Conservation (phyloP, 1,140 invertebrate species). For the Drosophila aff. region DNA sequence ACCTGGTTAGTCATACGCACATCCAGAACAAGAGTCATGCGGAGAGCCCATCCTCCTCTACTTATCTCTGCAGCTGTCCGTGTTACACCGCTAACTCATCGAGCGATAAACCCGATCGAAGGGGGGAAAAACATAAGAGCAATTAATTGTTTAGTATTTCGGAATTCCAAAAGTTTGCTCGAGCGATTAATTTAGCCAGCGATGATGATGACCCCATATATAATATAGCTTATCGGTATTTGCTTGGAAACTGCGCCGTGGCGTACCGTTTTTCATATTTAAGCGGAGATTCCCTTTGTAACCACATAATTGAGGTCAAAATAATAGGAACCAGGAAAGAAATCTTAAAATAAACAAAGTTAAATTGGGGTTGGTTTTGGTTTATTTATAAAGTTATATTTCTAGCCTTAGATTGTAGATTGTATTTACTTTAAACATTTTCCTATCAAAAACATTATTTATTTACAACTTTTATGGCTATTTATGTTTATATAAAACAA, state of each 20-base stretch:
- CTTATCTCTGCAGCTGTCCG: conserved; percentile 62
- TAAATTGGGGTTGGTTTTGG: not conserved
- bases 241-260: conserved; percentile 4
- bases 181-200: conserved; percentile 17
- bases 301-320: not conserved
- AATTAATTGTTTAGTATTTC: conserved; percentile 23
- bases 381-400: not conserved
- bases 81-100: conserved; percentile 25
- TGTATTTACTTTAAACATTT: not conserved
- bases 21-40: conserved; percentile 35
- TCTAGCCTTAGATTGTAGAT: not conserved
- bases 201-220: conserved; percentile 34
- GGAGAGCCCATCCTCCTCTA: conserved; percentile 8
- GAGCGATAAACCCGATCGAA: conserved; percentile 11
- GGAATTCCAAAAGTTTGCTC: conserved; percentile 23
- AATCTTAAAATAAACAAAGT: too few relatives aligned
- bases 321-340: not conserved
- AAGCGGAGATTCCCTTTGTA: conserved; percentile 6
- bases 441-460: not conserved
- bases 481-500: not conserved
- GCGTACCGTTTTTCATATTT: conserved; percentile 9
- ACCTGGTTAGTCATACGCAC: conserved; percentile 57
- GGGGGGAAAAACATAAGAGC: conserved; percentile 2
- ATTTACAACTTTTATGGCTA: not conserved
- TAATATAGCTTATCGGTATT: conserved; percentile 25